A percentile compares a stretch with the other conserved stretches of the same genome.
Evolutionary conservation across 2,113 vertebrate species (phyloP).

Genomic region (human (Homo sapiens)): DNA sequence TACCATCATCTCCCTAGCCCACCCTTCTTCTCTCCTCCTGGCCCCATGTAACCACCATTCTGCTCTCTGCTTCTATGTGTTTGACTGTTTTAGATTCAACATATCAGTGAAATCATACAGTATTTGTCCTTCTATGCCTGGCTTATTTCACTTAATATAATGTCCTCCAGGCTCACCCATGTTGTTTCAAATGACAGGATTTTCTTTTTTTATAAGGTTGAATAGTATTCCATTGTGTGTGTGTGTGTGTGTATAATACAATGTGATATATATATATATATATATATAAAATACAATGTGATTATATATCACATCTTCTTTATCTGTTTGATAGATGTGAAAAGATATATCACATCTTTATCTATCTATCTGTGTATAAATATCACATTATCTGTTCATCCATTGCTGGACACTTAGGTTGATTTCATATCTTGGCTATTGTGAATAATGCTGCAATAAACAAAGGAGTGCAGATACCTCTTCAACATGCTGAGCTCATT

Average conservation of each 20-base stretch:
- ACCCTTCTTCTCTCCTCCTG: accelerated
- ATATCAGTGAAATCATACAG: not conserved
- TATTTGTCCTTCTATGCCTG: not conserved
- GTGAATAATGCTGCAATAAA: not conserved
- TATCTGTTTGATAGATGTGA: too few relatives aligned
- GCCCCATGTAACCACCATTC: not conserved
- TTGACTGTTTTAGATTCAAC: not conserved
- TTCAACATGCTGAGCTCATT: not conserved
- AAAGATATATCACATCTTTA: too few relatives aligned
- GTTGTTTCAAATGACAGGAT: not conserved
- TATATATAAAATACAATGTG: too few relatives aligned
- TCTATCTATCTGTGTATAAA: too few relatives aligned
- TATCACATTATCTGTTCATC: not conserved
- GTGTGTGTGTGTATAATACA: too few relatives aligned
- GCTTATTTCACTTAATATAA: not conserved
- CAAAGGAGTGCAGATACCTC: not conserved
- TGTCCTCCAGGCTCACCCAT: not conserved
- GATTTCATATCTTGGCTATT: not conserved
- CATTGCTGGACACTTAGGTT: not conserved
- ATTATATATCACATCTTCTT: too few relatives aligned
- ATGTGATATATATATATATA: too few relatives aligned
- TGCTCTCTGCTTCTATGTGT: not conserved
- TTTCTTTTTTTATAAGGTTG: not conserved
- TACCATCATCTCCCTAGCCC: not conserved
- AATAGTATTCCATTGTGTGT: not conserved